Evolutionary conservation across 2,888 invertebrate genomes (phyloP).

Genomic region (Scrobipalpa costella): DNA sequence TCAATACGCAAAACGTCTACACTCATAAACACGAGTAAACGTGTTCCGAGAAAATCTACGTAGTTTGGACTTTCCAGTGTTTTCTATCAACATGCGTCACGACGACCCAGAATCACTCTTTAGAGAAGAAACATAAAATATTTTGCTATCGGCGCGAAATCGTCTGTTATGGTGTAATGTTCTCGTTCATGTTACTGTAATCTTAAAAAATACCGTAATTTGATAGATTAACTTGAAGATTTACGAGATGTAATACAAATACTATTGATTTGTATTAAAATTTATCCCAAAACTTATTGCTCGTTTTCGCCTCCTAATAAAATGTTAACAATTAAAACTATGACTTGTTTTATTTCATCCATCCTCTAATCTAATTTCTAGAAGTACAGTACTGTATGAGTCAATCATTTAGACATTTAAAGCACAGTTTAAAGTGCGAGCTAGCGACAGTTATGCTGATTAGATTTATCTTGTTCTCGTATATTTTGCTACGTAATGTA

Average conservation of each 20-base stretch:
- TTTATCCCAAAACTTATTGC: conserved; percentile 78
- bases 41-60: conserved; percentile 20
- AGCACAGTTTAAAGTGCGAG: too few species aligned
- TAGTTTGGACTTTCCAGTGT: conserved; percentile 1
- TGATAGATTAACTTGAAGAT: conserved; percentile 75
- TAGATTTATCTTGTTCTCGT: too few species aligned
- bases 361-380: too few species aligned
- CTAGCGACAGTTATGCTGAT: too few species aligned
- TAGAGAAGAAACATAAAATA: conserved; percentile 37
- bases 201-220: conserved; percentile 72
- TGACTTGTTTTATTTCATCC: conserved; percentile 49
- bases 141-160: conserved; percentile 61
- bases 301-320: conserved; percentile 82
- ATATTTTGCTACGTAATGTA: background rate
- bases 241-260: conserved; percentile 74
- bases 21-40: background rate
- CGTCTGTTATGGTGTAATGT: conserved; percentile 66
- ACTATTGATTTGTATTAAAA: conserved; percentile 77
- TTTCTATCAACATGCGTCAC: conserved; percentile 14
- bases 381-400: background rate
- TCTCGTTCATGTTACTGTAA: conserved; percentile 80
- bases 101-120: conserved; percentile 6
- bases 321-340: conserved; percentile 75
- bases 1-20: conserved; percentile 5
- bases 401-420: background rate